Conservation (phyloP, 2,797 vertebrate genomes). For the Typhlichthys eigenmanni region DNA sequence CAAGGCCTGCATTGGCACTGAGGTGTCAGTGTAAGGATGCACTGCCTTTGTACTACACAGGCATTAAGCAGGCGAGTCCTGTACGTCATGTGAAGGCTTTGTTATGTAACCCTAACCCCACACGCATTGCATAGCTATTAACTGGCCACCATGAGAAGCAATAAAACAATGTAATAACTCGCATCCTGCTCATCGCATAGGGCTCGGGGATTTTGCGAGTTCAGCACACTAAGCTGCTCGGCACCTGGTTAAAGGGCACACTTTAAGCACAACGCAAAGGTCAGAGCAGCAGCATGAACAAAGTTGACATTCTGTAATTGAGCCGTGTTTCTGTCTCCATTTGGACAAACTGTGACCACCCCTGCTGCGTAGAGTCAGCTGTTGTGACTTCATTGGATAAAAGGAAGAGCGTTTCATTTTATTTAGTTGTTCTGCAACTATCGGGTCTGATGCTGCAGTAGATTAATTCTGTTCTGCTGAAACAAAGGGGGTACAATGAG, state of each 20-base stretch:
- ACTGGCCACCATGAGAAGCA: constrained; percentile 26
- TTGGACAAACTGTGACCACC: constrained; percentile 14
- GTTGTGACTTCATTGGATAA: neutral
- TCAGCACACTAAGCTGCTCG: constrained; percentile 24
- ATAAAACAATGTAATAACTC: constrained; percentile 47
- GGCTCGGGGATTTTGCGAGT: constrained; percentile 31
- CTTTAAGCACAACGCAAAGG: constrained; percentile 62
- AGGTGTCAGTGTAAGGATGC: neutral
- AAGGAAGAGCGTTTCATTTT: too few species aligned
- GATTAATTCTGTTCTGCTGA: constrained; percentile 5
- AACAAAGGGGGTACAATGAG: too few species aligned
- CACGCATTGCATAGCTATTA: constrained; percentile 29
- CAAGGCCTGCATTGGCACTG: neutral
- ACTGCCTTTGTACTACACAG: neutral
- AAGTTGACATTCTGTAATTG: constrained; percentile 69
- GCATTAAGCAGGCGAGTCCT: constrained; percentile 12
- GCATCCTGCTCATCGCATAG: constrained; percentile 24
- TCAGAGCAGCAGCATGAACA: constrained; percentile 66
- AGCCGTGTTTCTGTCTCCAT: constrained; percentile 19
- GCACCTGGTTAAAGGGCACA: constrained; percentile 56
- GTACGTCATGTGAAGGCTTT: constrained; percentile 8
- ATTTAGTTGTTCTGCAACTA: neutral
- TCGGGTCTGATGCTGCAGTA: neutral
- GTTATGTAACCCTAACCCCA: neutral
- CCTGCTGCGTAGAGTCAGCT: neutral